Evolutionary conservation across 2,113 vertebrate genomes (phyloP).

Genomic region (Pungitius pungitius): DNA sequence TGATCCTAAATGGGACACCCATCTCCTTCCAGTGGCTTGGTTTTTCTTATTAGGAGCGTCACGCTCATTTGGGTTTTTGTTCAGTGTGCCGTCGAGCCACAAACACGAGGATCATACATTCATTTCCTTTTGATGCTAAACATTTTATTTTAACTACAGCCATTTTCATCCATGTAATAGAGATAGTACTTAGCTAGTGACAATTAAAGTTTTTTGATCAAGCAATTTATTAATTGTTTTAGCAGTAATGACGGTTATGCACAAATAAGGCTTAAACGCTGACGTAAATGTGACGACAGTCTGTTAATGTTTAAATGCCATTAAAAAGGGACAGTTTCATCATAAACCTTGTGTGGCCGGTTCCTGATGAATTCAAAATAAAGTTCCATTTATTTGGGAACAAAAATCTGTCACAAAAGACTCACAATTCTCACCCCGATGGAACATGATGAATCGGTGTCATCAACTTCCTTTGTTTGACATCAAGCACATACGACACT

Average conservation of each 20-base stretch:
- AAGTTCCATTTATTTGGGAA: constrained; percentile 4
- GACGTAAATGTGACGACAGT: constrained; percentile 9
- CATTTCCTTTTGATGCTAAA: background rate
- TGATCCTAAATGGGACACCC: background rate
- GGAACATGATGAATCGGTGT: background rate
- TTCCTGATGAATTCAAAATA: constrained; percentile 14
- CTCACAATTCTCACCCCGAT: background rate
- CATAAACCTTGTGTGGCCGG: background rate
- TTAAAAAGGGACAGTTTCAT: constrained; percentile 23
- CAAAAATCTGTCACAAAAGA: background rate
- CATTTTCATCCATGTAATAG: background rate
- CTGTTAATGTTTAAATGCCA: constrained; percentile 6
- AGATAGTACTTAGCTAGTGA: background rate
- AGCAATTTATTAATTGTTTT: background rate
- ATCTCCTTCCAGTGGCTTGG: background rate
- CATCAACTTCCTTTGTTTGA: constrained; percentile 18
- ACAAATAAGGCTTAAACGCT: background rate
- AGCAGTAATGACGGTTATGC: background rate
- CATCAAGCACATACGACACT: constrained; percentile 10
- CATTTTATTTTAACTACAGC: background rate
- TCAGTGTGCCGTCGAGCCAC: background rate
- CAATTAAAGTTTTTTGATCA: background rate
- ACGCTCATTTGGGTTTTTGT: background rate
- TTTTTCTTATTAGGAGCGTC: background rate
- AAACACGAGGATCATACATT: background rate